These are phyloP conservation scores for Epistrophe grossulariae DNA, from an alignment of 2,888 invertebrate genomes.

Conservation along the genomic window DNA sequence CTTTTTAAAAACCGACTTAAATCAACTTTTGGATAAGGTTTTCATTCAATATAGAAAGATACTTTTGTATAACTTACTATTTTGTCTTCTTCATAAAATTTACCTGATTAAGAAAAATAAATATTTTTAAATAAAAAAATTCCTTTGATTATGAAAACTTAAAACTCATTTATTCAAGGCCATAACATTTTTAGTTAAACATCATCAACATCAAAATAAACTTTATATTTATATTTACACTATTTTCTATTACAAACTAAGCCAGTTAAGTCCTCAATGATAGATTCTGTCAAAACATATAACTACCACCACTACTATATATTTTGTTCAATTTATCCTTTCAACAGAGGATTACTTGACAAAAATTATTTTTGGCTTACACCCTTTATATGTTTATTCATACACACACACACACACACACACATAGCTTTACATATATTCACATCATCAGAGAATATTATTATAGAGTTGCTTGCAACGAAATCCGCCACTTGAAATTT, in stretches of 20 bases:
- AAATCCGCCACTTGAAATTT: slow-evolving; percentile 50
- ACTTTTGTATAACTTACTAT: too few species aligned
- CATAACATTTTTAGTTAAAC: not conserved
- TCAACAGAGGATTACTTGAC: slow-evolving; percentile 64
- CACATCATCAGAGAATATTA: not conserved
- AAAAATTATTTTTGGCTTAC: slow-evolving; percentile 54
- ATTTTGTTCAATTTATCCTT: slow-evolving; percentile 39
- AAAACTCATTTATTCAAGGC: not conserved
- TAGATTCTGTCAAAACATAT: slow-evolving; percentile 46
- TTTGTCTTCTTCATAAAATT: too few species aligned
- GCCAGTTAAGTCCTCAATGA: slow-evolving; percentile 40
- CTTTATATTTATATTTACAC: not conserved
- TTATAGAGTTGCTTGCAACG: slow-evolving; percentile 18
- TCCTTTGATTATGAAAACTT: not conserved
- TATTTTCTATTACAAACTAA: slow-evolving; percentile 25
- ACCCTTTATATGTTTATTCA: slow-evolving; percentile 2
- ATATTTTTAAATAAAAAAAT: not conserved
- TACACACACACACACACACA: not conserved
- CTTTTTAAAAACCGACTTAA: too few species aligned
- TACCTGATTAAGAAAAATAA: not conserved
- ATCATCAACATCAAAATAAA: slow-evolving; percentile 3
- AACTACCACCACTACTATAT: slow-evolving; percentile 20
- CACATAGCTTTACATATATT: not conserved
- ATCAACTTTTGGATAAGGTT: too few species aligned
- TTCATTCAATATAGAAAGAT: too few species aligned